Evolutionary conservation across 2,113 vertebrate species (phyloP).

Genomic region (Cyanistes caeruleus): DNA sequence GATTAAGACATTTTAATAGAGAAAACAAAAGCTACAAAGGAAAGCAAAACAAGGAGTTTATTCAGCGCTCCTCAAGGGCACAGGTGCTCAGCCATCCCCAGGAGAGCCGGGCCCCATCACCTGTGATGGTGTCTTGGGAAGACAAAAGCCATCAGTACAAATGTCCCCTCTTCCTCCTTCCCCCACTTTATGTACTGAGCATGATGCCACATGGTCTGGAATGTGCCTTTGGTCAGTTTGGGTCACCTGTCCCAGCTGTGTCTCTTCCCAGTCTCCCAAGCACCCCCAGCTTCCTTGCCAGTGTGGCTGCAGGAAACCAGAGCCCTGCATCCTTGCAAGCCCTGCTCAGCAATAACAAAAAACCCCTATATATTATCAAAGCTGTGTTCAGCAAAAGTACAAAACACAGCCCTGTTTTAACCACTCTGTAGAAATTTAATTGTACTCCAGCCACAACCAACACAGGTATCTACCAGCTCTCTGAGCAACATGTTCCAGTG

Average conservation of each 20-base stretch:
- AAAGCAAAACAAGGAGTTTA: background rate
- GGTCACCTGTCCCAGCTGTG: background rate
- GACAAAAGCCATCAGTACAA: background rate
- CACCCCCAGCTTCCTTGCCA: rapidly evolving
- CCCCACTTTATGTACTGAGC: background rate
- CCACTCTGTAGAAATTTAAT: background rate
- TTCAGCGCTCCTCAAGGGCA: background rate
- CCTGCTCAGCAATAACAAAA: background rate
- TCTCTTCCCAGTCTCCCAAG: background rate
- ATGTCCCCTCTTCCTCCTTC: background rate
- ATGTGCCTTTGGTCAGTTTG: background rate
- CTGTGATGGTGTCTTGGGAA: background rate
- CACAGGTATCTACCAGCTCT: background rate
- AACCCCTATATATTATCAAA: rapidly evolving
- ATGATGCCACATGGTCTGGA: background rate
- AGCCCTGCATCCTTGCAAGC: background rate
- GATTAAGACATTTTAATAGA: background rate
- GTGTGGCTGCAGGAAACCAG: background rate
- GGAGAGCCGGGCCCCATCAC: background rate
- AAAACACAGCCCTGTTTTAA: background rate
- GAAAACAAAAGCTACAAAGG: background rate
- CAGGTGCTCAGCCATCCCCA: background rate
- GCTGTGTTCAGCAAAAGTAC: background rate
- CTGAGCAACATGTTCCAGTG: background rate
- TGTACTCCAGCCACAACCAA: background rate